Conservation (phyloP, 2,113 vertebrate genomes). For the Oreotrochilus melanogaster region DNA sequence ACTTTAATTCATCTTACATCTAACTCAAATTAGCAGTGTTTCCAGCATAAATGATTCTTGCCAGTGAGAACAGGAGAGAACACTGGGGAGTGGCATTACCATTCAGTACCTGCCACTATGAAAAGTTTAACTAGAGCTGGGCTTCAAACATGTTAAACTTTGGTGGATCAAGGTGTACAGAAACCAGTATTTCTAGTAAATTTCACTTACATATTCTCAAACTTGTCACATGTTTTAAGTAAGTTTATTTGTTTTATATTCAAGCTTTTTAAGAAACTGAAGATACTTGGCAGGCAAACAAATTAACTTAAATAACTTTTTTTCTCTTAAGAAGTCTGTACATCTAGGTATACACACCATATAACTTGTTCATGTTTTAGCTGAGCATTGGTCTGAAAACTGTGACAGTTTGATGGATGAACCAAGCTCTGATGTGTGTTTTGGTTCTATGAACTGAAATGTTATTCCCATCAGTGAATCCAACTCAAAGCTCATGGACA, state of each 20-base stretch:
- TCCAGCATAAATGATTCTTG: background rate
- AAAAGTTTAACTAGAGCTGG: background rate
- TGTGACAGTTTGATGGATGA: background rate
- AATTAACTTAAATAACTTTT: background rate
- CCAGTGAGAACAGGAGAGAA: background rate
- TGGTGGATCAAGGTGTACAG: background rate
- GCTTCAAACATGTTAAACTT: background rate
- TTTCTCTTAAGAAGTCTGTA: background rate
- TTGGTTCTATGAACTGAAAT: background rate
- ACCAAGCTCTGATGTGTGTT: background rate
- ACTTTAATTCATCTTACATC: background rate
- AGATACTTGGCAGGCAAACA: background rate
- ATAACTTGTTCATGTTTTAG: background rate
- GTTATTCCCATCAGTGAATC: background rate
- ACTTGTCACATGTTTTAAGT: background rate
- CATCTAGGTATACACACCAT: background rate
- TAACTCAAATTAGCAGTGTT: background rate
- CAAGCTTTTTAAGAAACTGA: background rate
- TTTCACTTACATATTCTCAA: background rate
- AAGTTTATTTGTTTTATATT: background rate
- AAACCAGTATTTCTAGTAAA: background rate
- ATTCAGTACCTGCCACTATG: background rate
- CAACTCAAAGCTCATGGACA: background rate
- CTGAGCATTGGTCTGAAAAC: background rate
- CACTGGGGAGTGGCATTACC: fast-evolving